Conservation (phyloP, 2,113 vertebrate species). For the Tachuris rubrigastra region DNA sequence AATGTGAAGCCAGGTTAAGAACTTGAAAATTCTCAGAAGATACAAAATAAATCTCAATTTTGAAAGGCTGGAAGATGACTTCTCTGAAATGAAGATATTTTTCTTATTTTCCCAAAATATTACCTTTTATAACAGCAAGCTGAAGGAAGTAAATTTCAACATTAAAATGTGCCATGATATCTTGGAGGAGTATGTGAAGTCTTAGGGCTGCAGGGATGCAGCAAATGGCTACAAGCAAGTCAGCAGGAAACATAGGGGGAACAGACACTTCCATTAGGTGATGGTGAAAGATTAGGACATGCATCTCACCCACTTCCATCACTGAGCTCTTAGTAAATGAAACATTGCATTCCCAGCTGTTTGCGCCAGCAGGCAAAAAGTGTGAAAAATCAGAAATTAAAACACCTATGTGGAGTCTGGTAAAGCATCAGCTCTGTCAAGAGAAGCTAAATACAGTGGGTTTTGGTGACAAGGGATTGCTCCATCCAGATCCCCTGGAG, state of each 20-base stretch:
- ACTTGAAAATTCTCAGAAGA: background rate
- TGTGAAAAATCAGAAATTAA: background rate
- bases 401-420: background rate
- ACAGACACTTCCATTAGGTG: background rate
- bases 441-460: background rate
- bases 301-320: background rate
- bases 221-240: background rate
- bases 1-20: background rate
- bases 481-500: background rate
- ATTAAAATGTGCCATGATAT: background rate
- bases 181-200: background rate
- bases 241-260: background rate
- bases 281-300: background rate
- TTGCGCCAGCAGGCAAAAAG: background rate
- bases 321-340: background rate
- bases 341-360: background rate
- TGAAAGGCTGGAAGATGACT: background rate
- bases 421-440: background rate
- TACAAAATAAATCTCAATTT: background rate
- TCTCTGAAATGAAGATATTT: background rate
- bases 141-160: background rate
- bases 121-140: background rate
- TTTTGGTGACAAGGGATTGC: background rate
- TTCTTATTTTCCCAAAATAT: background rate
- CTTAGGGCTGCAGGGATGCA: background rate